phyloP scores from a whole-genome alignment of 2,113 vertebrate species.

The Catharus bicknelli region DNA sequence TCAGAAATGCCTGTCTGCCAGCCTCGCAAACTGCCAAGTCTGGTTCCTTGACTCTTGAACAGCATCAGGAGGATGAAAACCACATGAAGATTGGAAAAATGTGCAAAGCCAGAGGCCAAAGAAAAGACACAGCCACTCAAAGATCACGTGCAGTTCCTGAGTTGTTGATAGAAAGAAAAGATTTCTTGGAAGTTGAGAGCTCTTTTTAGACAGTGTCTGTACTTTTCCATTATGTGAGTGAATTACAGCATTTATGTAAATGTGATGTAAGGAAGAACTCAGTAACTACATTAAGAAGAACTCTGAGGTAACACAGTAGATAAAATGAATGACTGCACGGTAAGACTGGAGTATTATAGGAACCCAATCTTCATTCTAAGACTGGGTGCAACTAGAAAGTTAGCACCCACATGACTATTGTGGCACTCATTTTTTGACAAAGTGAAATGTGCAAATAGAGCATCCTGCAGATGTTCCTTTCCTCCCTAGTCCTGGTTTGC shows the following conservation, averaged over 20 bases:
- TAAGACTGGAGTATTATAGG: neutral
- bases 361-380: neutral
- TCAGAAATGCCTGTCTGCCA: constrained; percentile 22
- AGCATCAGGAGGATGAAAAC: constrained; percentile 38
- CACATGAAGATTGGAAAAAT: constrained; percentile 34
- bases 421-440: neutral
- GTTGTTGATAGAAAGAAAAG: neutral
- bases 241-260: neutral
- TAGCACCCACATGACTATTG: neutral
- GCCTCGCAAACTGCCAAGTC: neutral
- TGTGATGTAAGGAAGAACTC: neutral
- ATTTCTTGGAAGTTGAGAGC: neutral
- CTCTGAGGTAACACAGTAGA: neutral
- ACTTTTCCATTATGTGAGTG: neutral
- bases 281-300: neutral
- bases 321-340: neutral
- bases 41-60: neutral
- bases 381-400: neutral
- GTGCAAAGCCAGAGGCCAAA: constrained; percentile 34
- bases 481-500: neutral
- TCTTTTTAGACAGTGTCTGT: neutral
- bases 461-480: neutral
- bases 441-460: neutral
- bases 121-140: neutral
- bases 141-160: neutral